Evolutionary conservation across 2,888 invertebrate genomes (phyloP).

Genomic region (Tetrapedia diversipes): DNA sequence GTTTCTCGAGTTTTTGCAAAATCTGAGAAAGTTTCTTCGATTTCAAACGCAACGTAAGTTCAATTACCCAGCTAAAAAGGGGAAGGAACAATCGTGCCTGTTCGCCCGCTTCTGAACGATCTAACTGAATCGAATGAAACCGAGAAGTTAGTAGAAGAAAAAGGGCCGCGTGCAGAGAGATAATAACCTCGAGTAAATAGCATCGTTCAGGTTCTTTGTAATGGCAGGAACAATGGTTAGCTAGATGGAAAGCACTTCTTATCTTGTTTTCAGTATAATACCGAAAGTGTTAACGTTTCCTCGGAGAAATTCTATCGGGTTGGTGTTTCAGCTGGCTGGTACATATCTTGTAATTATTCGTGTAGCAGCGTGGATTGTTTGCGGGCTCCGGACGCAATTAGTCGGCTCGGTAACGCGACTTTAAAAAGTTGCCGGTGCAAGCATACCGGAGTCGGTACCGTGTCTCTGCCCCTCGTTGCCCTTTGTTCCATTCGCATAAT

Average conservation of each 20-base stretch:
- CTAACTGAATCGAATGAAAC: background rate
- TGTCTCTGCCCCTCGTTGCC: conserved; percentile 16
- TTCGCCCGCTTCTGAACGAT: background rate
- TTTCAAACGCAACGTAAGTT: conserved; percentile 1
- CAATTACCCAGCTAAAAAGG: background rate
- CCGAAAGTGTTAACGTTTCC: conserved; percentile 8
- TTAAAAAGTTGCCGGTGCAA: conserved; percentile 49
- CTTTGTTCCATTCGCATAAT: conserved; percentile 59
- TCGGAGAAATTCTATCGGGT: conserved; percentile 1
- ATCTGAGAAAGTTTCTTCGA: conserved; percentile 3
- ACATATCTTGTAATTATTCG: conserved; percentile 55
- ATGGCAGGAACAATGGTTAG: background rate
- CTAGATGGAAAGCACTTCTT: background rate
- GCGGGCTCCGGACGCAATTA: conserved; percentile 53
- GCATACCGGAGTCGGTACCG: background rate
- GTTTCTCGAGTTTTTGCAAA: background rate
- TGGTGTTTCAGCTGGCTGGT: background rate
- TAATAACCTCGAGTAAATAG: background rate
- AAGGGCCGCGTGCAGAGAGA: background rate
- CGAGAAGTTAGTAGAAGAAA: background rate
- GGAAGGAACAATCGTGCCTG: background rate
- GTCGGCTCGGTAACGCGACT: conserved; percentile 48
- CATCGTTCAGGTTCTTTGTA: background rate
- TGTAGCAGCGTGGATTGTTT: conserved; percentile 25
- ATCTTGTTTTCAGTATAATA: background rate